phyloP scores from a whole-genome alignment of 2,797 vertebrate species.

The Myiotriccus ornatus region DNA sequence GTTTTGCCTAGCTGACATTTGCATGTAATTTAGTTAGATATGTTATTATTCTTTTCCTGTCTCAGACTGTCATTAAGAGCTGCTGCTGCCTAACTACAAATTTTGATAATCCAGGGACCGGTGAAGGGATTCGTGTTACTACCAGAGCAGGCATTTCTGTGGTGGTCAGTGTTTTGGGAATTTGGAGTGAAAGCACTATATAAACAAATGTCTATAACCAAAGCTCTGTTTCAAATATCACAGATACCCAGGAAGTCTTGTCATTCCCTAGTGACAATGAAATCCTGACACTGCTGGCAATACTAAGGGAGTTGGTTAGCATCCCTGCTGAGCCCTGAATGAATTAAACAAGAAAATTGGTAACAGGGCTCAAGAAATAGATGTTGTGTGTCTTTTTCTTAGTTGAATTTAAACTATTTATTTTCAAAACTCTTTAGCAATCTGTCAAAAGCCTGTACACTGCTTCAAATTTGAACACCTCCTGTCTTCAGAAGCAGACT shows the following conservation, averaged over 20 bases:
- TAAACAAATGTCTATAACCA: neutral
- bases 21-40: neutral
- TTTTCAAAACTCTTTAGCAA: neutral
- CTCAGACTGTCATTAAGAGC: neutral
- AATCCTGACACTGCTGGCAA: neutral
- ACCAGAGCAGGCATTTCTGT: neutral
- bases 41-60: conserved; percentile 2
- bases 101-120: neutral
- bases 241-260: neutral
- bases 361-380: neutral
- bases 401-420: neutral
- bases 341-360: neutral
- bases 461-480: neutral
- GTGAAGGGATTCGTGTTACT: neutral
- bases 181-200: neutral
- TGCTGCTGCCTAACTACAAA: neutral
- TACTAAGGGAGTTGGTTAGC: neutral
- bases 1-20: conserved; percentile 20
- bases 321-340: neutral
- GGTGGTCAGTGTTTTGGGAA: neutral
- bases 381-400: neutral
- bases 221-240: neutral
- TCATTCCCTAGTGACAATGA: neutral
- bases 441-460: neutral
- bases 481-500: neutral